These are phyloP conservation scores for Pachliopta kotzebuea DNA, from an alignment of 2,888 invertebrate species.

Conservation along the genomic window DNA sequence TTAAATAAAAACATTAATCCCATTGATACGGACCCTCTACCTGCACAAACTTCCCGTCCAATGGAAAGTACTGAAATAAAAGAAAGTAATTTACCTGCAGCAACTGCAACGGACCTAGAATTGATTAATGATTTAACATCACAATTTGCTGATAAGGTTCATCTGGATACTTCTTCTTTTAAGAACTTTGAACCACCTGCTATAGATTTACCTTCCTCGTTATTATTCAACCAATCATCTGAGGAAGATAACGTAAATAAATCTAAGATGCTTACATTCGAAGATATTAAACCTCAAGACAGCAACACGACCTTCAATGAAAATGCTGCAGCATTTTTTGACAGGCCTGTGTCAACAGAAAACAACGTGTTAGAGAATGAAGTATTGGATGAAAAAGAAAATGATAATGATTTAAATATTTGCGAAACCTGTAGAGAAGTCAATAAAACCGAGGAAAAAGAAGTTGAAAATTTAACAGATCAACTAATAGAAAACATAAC, in stretches of 20 bases:
- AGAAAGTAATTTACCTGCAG: not conserved
- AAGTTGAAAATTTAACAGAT: conserved; percentile 54
- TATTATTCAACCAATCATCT: conserved; percentile 8
- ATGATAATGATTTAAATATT: conserved; percentile 53
- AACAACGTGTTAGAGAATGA: not conserved
- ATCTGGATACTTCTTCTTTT: conserved; percentile 10
- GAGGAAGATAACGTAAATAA: not conserved
- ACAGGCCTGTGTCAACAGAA: conserved; percentile 16
- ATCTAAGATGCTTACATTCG: not conserved
- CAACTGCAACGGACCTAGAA: not conserved
- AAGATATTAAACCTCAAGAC: conserved; percentile 1
- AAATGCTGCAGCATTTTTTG: conserved; percentile 27
- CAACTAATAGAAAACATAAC: conserved; percentile 70
- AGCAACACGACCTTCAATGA: conserved; percentile 5
- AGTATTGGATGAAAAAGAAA: conserved; percentile 31
- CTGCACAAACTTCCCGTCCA: not conserved
- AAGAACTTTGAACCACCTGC: conserved; percentile 10
- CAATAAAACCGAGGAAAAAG: conserved; percentile 50
- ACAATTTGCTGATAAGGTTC: conserved; percentile 9
- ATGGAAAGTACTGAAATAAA: not conserved
- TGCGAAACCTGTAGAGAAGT: conserved; percentile 67
- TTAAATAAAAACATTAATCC: not conserved
- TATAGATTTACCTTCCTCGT: conserved; percentile 2
- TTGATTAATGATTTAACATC: not conserved
- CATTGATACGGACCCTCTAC: not conserved